A percentile compares a stretch with the other conserved stretches of the same genome.
phyloP scores from a whole-genome alignment of 2,797 vertebrate genomes.

The Oreortyx pictus region DNA sequence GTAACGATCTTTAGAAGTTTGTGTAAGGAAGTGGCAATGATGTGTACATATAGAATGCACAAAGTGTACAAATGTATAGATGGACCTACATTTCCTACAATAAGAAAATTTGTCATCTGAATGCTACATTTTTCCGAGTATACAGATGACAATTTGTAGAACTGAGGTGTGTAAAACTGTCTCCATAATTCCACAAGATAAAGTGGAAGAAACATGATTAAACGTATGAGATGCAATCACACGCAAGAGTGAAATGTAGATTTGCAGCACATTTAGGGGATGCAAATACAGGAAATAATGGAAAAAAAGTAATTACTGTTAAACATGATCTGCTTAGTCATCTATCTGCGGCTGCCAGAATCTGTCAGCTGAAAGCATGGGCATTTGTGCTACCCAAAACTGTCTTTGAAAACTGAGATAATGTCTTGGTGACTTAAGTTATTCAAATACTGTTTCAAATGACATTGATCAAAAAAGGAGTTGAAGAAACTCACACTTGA shows the following conservation, averaged over 20 bases:
- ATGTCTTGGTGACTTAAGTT: not conserved
- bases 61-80: not conserved
- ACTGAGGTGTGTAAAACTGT: not conserved
- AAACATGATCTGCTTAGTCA: not conserved
- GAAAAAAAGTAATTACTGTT: not conserved
- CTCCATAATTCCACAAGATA: not conserved
- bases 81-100: not conserved
- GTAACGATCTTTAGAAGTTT: fast-evolving
- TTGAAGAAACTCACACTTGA: not conserved
- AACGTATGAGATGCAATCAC: not conserved
- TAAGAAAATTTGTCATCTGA: not conserved
- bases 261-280: not conserved
- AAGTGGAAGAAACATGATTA: not conserved
- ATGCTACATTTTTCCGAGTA: not conserved
- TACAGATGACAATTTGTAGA: not conserved
- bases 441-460: not conserved
- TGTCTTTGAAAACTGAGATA: not conserved
- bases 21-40: not conserved
- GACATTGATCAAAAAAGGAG: not conserved
- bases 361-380: not conserved
- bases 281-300: not conserved
- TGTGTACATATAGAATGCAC: not conserved
- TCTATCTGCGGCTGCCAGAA: not conserved
- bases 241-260: not conserved
- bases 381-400: not conserved